Conservation (phyloP, 2,797 vertebrate species). For the Myotis findleyi region DNA sequence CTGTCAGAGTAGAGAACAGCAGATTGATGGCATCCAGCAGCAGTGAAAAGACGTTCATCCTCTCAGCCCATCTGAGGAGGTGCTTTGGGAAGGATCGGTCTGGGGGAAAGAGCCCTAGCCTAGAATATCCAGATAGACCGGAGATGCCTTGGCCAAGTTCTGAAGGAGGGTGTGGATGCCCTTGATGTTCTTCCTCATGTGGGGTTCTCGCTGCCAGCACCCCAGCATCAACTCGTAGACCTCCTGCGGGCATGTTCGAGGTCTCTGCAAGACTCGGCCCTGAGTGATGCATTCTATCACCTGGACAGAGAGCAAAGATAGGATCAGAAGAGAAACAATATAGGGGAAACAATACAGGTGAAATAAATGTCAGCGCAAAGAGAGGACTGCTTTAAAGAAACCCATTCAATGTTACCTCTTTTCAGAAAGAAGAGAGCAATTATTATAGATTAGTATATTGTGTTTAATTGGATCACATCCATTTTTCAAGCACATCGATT, state of each 20-base stretch:
- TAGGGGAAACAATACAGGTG: background rate
- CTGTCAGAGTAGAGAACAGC: conserved; percentile 88
- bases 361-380: background rate
- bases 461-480: background rate
- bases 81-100: conserved; percentile 71
- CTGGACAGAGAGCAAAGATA: conserved; percentile 85
- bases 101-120: conserved; percentile 89
- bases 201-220: conserved; percentile 98
- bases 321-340: background rate
- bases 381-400: background rate
- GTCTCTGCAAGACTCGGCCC: conserved; percentile 97
- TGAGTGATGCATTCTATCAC: conserved; percentile 99
- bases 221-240: conserved; percentile 99
- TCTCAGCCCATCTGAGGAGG: conserved; percentile 83
- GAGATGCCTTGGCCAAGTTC: conserved; percentile 98
- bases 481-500: background rate
- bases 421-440: background rate
- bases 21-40: conserved; percentile 87
- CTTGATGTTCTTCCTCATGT: conserved; percentile 99
- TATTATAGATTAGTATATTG: background rate
- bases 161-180: conserved; percentile 97
- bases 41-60: conserved; percentile 88
- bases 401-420: background rate
- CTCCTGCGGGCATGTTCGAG: conserved; percentile 97
- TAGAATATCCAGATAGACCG: conserved; percentile 99